Evolutionary conservation across 2,113 vertebrate genomes (phyloP), one percentile per base, ranked within the genome.

Genomic region (Eudyptes chrysolophus): DNA sequence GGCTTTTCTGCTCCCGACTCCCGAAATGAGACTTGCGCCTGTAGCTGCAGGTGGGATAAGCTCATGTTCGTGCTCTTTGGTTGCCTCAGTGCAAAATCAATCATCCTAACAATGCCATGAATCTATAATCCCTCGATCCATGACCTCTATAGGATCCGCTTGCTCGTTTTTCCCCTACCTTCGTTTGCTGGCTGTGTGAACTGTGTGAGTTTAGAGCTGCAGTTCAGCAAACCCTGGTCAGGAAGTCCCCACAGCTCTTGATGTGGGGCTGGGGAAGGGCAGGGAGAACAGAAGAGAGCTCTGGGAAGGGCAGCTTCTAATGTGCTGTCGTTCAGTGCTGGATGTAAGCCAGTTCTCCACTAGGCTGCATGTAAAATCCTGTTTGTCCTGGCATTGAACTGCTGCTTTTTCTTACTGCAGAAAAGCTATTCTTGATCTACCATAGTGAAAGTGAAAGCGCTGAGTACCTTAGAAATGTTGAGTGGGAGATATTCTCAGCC

Each of bases 51-150:
- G 80, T 10, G 46, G 24, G 29, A 19, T 13, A 12, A 6, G 8
- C 13, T 49, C 69, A 0, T 42, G 24, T 13, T 51, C 10, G 24
- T 22, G 66, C 49, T 36, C 62, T 21, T 18, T 10, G 76, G n/a
- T 12, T 55, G 48, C 62, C 38, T 30, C 77, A 8, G 81, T 13
- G 38, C 58, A 17, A 32, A 51, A 22, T 24, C 2, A 13, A 34
- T 34, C 12, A 10, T 36, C 38, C n/a, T 29, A 2, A 0, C 10
- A 2, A 12, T 3, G 54, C 42, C 64, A 0, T 4, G 38, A 21
- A 22, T 34, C 9, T 3, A 3, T 1, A 15, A 34, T 8, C 21
- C 27, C 21, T 57, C 52, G 4, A 5, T 16, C 48, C 2, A 1
- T 42, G 42, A 25, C 32, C 1, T 7, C 49, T 32, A 1, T 2